Conservation (phyloP, 2,113 vertebrate species). For the Aptenodytes forsteri region DNA sequence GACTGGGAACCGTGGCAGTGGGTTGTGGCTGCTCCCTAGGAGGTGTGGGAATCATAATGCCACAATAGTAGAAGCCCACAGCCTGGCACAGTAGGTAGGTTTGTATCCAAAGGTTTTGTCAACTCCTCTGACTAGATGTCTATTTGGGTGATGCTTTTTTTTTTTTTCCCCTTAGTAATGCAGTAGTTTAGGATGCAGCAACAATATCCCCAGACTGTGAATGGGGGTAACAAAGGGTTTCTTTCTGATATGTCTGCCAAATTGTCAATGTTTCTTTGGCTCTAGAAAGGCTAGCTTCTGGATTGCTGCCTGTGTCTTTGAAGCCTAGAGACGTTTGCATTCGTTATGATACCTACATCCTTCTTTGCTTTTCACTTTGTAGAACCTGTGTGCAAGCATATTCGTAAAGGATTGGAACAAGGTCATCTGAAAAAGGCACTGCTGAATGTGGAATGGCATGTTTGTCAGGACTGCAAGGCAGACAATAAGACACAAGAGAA, state of each 20-base stretch:
- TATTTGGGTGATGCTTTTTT: background rate
- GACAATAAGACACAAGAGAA: constrained; percentile 64
- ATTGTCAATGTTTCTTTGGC: background rate
- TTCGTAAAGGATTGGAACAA: constrained; percentile 88
- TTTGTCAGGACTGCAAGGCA: constrained; percentile 88
- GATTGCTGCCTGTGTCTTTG: background rate
- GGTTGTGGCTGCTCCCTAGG: background rate
- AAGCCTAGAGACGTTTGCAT: background rate
- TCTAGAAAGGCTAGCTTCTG: background rate
- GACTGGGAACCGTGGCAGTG: background rate
- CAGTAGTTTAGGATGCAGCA: background rate
- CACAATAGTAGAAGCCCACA: background rate
- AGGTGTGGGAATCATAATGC: background rate
- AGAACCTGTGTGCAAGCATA: constrained; percentile 86
- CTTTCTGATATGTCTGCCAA: background rate
- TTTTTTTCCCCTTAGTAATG: background rate
- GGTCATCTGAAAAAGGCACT: constrained; percentile 82
- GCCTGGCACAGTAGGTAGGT: background rate
- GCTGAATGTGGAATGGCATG: constrained; percentile 76
- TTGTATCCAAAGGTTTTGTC: background rate
- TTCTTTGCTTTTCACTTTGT: constrained; percentile 1
- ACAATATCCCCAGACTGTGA: background rate
- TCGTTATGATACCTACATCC: background rate
- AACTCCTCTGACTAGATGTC: background rate
- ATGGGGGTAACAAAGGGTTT: background rate